These are phyloP conservation scores for Cervus canadensis DNA, from an alignment of 2,113 vertebrate species.

Conservation along the genomic window DNA sequence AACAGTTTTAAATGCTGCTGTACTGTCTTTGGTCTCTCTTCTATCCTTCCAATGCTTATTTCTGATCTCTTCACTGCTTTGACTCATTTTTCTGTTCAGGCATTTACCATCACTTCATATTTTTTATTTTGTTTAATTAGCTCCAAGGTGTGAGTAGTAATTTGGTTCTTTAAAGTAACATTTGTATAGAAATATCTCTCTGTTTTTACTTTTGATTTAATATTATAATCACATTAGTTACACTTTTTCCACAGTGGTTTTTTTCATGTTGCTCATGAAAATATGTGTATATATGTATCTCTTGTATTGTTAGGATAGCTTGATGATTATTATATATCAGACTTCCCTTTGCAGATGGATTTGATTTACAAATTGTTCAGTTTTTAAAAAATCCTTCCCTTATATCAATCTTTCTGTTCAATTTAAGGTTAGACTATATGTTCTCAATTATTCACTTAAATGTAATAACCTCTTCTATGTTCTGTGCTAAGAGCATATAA, in stretches of 20 bases:
- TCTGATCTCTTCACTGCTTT: neutral
- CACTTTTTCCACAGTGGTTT: neutral
- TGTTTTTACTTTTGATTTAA: neutral
- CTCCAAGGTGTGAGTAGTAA: neutral
- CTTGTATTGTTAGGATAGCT: neutral
- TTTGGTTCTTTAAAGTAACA: neutral
- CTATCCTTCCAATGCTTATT: neutral
- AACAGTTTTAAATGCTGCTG: neutral
- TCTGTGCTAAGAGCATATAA: neutral
- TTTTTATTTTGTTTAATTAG: constrained; percentile 22
- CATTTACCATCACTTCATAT: neutral
- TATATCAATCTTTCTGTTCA: neutral
- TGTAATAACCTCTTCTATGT: neutral
- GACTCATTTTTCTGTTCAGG: neutral
- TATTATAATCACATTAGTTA: neutral
- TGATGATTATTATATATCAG: neutral
- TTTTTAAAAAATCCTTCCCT: neutral
- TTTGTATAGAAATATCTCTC: neutral
- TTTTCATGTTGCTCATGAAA: neutral
- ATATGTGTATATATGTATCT: neutral
- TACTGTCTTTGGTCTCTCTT: neutral
- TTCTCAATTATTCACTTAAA: neutral
- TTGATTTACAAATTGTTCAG: neutral
- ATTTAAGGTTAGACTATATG: neutral
- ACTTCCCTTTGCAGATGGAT: neutral